Evolutionary conservation across 2,797 vertebrate genomes (phyloP), one percentile per base, ranked within the genome.

Genomic region (Typhlichthys subterraneus): DNA sequence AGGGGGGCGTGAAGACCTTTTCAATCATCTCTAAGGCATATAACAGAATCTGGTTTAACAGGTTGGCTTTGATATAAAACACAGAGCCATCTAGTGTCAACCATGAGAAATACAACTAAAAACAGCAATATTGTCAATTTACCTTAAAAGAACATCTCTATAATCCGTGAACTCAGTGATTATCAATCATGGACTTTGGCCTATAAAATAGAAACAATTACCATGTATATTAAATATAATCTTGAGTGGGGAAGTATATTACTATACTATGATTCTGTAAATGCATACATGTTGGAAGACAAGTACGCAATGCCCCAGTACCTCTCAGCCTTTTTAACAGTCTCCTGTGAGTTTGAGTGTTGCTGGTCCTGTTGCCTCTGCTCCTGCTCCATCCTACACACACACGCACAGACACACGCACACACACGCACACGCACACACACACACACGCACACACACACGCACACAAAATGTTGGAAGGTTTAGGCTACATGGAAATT

Each of bases 381-480:
- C 70, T 93, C 90, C 79, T 90, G 91, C 79, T 93, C 92, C 84
- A 92, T 81, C 75, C 92, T 93, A 60, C 57, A 79, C 46, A 75
- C 57, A 77, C 19, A 23, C 19, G 19, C 19, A 23, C 19, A 23
- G 19, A 23, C 19, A 59, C 15, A 17, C 19, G 2, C 19, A 2
- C 19, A 19, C 19, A 2, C 19, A 19, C 19, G 2, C 2, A 19
- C 19, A 19, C 19, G 1, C 17, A 17, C 17, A 17, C 61, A 77
- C 60, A 77, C 23, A 67, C 57, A 64, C 50, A 66, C 56, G 67
- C 57, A 61, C 65, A 23, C 23, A 23, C 23, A 23, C 3, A 60
- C 57, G 79, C 46, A 75, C 57, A 77, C 62, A 64, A 46, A 46
- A n/a, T 10, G 17, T 9, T 50, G 2, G 11, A n/a, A 31, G 12